A percentile compares a stretch with the other conserved stretches of the same genome.
Evolutionary conservation across 2,888 invertebrate genomes (phyloP).

Genomic region (Eudasyphora cyanicolor): DNA sequence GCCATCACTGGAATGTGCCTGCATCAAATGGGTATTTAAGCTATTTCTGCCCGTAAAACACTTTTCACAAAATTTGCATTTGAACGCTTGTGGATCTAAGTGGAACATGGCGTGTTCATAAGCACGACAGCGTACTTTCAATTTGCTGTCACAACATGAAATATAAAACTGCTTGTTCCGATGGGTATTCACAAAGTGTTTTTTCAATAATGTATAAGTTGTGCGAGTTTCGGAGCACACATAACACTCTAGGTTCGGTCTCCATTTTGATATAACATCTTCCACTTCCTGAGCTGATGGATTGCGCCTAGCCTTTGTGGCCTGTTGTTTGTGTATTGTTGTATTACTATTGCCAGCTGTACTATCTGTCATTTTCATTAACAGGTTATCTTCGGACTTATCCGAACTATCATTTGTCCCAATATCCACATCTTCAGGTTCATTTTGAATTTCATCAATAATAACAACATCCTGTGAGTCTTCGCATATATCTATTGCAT

Average conservation of each 20-base stretch:
- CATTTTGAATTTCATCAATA: not conserved
- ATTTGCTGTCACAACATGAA: constrained; percentile 64
- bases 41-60: constrained; percentile 39
- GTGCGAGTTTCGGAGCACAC: constrained; percentile 42
- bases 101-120: constrained; percentile 65
- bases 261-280: constrained; percentile 29
- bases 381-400: too few species aligned
- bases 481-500: not conserved
- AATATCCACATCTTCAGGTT: not conserved
- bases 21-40: constrained; percentile 53
- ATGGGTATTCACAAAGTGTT: constrained; percentile 62
- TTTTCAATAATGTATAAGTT: constrained; percentile 58
- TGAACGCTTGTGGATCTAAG: constrained; percentile 63
- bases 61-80: constrained; percentile 60
- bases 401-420: not conserved
- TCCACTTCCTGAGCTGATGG: not conserved
- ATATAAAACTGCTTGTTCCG: constrained; percentile 55
- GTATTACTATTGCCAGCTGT: too few species aligned
- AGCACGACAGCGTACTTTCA: constrained; percentile 57
- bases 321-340: too few species aligned
- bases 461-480: not conserved
- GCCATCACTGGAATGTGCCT: constrained; percentile 53
- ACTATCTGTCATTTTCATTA: too few species aligned
- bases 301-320: not conserved
- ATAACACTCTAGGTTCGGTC: constrained; percentile 54